Evolutionary conservation across 64 coral and sea anemone genomes (phyloP).

Genomic region (Montipora capricornis): DNA sequence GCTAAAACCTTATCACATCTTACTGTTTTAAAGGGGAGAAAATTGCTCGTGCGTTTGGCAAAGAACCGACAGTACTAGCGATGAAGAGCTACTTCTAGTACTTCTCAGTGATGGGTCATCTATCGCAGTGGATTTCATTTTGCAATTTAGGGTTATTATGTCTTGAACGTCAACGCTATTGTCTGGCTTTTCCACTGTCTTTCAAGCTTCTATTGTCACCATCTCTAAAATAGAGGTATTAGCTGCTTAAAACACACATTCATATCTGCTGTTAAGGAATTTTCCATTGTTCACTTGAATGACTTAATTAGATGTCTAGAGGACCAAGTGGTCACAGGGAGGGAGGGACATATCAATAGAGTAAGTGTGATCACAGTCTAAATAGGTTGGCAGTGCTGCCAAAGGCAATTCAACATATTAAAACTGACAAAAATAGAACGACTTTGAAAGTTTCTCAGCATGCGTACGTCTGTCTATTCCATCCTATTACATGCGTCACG

Average conservation of each 20-base stretch:
- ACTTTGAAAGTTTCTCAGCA: not conserved
- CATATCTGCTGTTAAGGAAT: constrained; percentile 42
- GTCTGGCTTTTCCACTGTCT: constrained; percentile 27
- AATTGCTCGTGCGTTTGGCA: not conserved
- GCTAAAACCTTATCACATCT: not conserved
- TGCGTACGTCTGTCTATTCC: not conserved
- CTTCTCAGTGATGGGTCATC: not conserved
- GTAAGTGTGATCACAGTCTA: constrained; percentile 14
- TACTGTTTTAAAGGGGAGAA: not conserved
- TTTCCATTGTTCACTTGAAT: constrained; percentile 27
- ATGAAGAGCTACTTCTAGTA: not conserved
- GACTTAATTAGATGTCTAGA: constrained; percentile 29
- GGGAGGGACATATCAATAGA: constrained; percentile 21
- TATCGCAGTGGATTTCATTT: not conserved
- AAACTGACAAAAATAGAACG: not conserved
- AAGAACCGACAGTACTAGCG: not conserved
- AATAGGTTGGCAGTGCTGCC: not conserved
- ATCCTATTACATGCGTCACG: not conserved
- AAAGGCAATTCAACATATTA: constrained; percentile 12
- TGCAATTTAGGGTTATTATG: not conserved
- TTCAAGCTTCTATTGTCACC: not conserved
- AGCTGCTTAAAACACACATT: not conserved
- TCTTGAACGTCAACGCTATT: not conserved
- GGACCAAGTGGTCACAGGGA: not conserved
- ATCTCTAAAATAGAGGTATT: constrained; percentile 11